Base-by-base conservation (phyloP, 2,797 vertebrate genomes). In the Champsocephalus gunnari region DNA sequence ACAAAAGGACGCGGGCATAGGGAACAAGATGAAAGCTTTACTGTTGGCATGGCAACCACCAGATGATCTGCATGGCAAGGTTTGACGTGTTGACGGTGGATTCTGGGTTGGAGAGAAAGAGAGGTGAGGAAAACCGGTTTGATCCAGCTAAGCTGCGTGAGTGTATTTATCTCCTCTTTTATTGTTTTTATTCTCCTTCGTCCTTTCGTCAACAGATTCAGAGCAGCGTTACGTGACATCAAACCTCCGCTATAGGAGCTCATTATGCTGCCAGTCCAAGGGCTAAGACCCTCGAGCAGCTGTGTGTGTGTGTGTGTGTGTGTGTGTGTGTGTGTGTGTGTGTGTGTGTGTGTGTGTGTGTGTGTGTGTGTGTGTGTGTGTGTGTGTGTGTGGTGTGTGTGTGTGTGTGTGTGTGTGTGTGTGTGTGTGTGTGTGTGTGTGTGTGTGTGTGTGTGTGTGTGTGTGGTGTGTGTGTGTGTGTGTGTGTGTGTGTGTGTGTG, bases 11-110 rank as follows among this genome's bases (percentile, higher is more conserved):
- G 38, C 55, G 12, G 49, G 60, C 41, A 76, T 65, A 48, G 79
- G 19, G 68, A 71, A 43, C 9, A 24, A 79, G 80, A 90, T 91
- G 77, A 89, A 88, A 83, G 89, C 88, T 83, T 89, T 65, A 24
- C 73, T 43, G 92, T 92, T 83, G 89, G 65, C 90, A 89, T 90
- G 88, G 87, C 80, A 90, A 92, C 92, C 82, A 49, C 45, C 66
- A 9, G 12, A 69, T 80, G 79, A 89, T 81, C 64, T 82, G 71
- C 81, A 73, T 34, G 13, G 73, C 9, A 28, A 73, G 72, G 77
- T 75, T 80, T 88, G 78, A 79, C 44, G 62, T 73, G 74, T 68
- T 63, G 79, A 85, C 5, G 60, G 70, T 65, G 61, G 81, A 84
- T 87, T 87, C 75, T 81, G 66, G 66, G 80, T 74, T 72, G 48